These are phyloP conservation scores for Epirrita christyi DNA, from an alignment of 2,888 invertebrate genomes.

Conservation along the genomic window DNA sequence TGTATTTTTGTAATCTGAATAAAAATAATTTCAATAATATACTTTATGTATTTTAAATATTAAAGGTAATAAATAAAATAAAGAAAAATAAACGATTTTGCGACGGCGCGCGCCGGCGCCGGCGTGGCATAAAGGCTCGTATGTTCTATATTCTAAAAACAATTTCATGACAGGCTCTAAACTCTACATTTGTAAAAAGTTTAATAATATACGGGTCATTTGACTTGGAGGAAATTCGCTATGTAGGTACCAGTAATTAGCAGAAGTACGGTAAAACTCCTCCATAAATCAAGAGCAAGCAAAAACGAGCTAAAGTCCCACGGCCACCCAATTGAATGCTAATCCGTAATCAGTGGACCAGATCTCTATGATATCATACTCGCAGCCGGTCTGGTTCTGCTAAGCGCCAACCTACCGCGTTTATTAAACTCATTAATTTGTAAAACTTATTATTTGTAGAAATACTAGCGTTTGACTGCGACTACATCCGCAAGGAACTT, in stretches of 20 bases:
- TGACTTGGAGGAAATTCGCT: constrained; percentile 4
- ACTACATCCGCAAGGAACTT: not conserved
- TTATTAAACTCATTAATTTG: not conserved
- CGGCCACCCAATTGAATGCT: constrained; percentile 48
- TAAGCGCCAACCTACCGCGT: too few species aligned
- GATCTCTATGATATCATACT: constrained; percentile 67
- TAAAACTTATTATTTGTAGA: not conserved
- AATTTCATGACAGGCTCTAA: too few species aligned
- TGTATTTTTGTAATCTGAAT: too few species aligned
- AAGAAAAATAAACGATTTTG: too few species aligned
- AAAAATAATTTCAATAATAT: too few species aligned
- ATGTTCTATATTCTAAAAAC: too few species aligned
- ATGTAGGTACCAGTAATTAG: not conserved
- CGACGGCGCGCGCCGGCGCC: too few species aligned
- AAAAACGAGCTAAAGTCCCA: constrained; percentile 45
- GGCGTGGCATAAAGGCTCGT: too few species aligned
- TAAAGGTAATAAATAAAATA: too few species aligned
- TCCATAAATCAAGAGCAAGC: constrained; percentile 12
- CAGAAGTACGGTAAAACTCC: constrained; percentile 4
- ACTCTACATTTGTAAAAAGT: too few species aligned
- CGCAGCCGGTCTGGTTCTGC: constrained; percentile 42
- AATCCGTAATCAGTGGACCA: constrained; percentile 52
- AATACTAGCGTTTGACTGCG: not conserved
- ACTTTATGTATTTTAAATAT: too few species aligned
- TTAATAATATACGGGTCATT: not conserved